Base-by-base conservation (phyloP, 1,140 invertebrate species). In the Heliothis virescens region DNA sequence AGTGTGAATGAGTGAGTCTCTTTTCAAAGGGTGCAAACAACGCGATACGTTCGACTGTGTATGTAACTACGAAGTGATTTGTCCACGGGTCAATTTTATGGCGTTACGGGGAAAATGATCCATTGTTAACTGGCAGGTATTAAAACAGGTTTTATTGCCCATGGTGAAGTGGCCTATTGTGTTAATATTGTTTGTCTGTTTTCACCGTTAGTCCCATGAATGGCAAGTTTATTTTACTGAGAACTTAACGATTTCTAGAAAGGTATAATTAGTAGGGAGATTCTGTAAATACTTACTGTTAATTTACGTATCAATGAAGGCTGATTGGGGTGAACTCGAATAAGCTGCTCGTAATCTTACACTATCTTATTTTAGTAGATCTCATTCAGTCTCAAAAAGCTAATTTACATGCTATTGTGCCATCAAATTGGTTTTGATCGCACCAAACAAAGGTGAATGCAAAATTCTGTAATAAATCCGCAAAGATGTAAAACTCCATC, bases 381-480 rank as follows among this genome's bases (percentile, higher is more conserved):
- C 3, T 41, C 34, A 7, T 41, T 41, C 34, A 41, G 5, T 41
- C 34, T 7, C 34, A 7, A 41, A 41, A 41, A 41, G 63, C 16
- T 71, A 53, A 18, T 71, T 29, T 21, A 29, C 13, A 13, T 48
- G 12, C 18, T 21, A 67, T 4, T 18, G 18, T 34, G 26, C 41
- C 48, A 76, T 41, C 34, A 41, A 41, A 41, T 50, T 63, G 60
- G 65, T 65, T 52, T 50, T 21, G 18, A 29, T 76, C 15, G 57
- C 21, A 76, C 21, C 21, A 52, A 76, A 76, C 21, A 26, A 71
- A 76, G 57, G 57, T 60, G 73, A 84, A 82, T 79, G 79, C 76
- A 82, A 85, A 84, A 79, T 69, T 80, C 75, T 80, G 73, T 81
- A 76, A 81, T 83, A 83, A 82, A 78, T 78, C 63, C 63, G 47